Evolutionary conservation across 2,113 vertebrate genomes (phyloP), one percentile per base, ranked within the genome.

Genomic region (Procavia capensis): DNA sequence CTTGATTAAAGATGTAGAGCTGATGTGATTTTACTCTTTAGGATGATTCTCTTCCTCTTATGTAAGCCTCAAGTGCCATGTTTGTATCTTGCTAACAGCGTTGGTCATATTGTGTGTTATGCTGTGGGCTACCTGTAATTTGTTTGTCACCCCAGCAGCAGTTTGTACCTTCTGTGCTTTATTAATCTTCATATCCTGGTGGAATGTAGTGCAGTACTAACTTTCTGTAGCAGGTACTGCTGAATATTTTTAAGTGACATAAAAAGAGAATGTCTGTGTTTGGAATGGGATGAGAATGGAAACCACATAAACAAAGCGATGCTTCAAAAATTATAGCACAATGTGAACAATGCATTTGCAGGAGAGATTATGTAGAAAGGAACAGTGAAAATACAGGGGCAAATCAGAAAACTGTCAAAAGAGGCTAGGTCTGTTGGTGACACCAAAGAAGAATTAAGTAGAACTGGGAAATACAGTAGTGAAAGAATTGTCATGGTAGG

Each of bases 191-290:
- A 22, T 50, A 76, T 79, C 36, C 36, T 94, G 81, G 47, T 83
- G 20, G 4, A 14, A 19, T 45, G 25, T 63, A 36, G 57, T 43
- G 3, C 25, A 39, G 19, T 70, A 17, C 34, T 85, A 89, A n/a
- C 34, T 64, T 90, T 57, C 13, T 94, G 39, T 45, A 25, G 39
- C 29, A 36, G 7, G 25, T 88, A 6, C 14, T 84, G 89, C 68
- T 82, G 39, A 85, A n/a, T 89, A 81, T 29, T 90, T 90, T 79
- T 85, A 66, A 54, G 66, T 92, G 29, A 72, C 25, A 41, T 22
- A 78, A 96, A 86, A 78, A 88, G 61, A 95, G 29, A 87, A n/a
- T n/a, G n/a, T n/a, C n/a, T n/a, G n/a, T n/a, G n/a, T n/a, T n/a
- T n/a, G n/a, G n/a, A n/a, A n/a, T n/a, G n/a, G n/a, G n/a, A n/a